Conservation (phyloP, 2,888 invertebrate species). For the Polydrusus cervinus region DNA sequence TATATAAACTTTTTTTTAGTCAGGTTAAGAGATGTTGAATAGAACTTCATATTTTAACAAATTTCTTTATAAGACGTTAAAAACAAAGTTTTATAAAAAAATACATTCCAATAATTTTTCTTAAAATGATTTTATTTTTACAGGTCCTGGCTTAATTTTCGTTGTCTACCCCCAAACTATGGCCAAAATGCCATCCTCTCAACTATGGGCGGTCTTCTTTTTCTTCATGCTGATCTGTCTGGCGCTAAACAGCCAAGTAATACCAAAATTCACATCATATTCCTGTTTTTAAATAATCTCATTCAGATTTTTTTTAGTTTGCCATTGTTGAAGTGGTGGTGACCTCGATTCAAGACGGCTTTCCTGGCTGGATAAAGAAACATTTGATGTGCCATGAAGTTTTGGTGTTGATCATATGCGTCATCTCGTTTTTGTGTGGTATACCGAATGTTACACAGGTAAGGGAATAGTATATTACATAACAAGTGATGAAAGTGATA, state of each 20-base stretch:
- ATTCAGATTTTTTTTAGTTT: constrained; percentile 79
- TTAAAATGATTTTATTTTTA: constrained; percentile 44
- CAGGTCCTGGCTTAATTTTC: constrained; percentile 89
- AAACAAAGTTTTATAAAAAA: too few relatives aligned
- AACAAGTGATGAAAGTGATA: too few relatives aligned
- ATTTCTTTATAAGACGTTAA: too few relatives aligned
- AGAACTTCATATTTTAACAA: too few relatives aligned
- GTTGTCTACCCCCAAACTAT: constrained; percentile 95
- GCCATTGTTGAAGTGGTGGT: constrained; percentile 96
- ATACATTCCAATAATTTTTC: too few relatives aligned
- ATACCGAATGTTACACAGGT: constrained; percentile 91
- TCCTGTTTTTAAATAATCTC: constrained; percentile 47
- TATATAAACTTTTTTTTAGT: too few relatives aligned
- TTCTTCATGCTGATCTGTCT: constrained; percentile 93
- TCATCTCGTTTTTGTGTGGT: constrained; percentile 88
- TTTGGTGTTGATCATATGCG: constrained; percentile 87
- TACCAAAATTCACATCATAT: constrained; percentile 51
- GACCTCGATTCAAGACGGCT: constrained; percentile 94
- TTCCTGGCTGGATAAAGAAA: constrained; percentile 89
- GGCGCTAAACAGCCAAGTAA: constrained; percentile 90
- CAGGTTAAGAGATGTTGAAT: too few relatives aligned
- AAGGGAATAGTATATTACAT: too few relatives aligned
- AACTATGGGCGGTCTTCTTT: constrained; percentile 91
- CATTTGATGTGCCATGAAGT: constrained; percentile 90
- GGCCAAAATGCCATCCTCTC: constrained; percentile 93